Evolutionary conservation across 2,113 vertebrate species (phyloP).

Genomic region (Pelecanoides urinatrix): DNA sequence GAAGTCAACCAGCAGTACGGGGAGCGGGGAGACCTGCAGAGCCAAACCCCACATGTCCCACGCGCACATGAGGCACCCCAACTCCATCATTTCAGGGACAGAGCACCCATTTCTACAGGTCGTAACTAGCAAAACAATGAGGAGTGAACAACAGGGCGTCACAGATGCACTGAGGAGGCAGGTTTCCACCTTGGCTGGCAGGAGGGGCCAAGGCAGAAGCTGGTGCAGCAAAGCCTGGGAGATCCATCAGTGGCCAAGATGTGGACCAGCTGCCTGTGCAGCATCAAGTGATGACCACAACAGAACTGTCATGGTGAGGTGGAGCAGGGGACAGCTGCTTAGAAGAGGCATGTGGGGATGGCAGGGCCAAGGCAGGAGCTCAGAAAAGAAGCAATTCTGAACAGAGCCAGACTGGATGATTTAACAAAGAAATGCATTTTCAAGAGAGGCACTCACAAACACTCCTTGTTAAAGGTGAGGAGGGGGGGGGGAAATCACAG

Average conservation of each 20-base stretch:
- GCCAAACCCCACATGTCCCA: background rate
- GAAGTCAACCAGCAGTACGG: rapidly evolving
- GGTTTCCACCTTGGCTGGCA: background rate
- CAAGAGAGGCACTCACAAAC: background rate
- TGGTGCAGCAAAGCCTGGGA: background rate
- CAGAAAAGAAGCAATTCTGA: background rate
- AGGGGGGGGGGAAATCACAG: background rate
- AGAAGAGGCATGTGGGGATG: no score
- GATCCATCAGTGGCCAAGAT: background rate
- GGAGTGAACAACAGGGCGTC: background rate
- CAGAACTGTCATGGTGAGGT: background rate
- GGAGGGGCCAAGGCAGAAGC: background rate
- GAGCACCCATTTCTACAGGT: background rate
- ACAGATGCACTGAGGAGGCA: rapidly evolving
- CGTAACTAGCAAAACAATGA: rapidly evolving
- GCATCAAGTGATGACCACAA: rapidly evolving
- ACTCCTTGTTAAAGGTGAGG: background rate
- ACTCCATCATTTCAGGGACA: background rate
- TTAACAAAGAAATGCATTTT: background rate
- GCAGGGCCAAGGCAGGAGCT: background rate
- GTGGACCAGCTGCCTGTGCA: background rate
- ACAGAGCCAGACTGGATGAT: background rate
- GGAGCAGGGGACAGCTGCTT: background rate
- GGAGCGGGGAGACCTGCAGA: background rate
- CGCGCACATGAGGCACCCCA: rapidly evolving